phyloP scores from a whole-genome alignment of 1,140 invertebrate genomes.

The Drosophila teissieri region DNA sequence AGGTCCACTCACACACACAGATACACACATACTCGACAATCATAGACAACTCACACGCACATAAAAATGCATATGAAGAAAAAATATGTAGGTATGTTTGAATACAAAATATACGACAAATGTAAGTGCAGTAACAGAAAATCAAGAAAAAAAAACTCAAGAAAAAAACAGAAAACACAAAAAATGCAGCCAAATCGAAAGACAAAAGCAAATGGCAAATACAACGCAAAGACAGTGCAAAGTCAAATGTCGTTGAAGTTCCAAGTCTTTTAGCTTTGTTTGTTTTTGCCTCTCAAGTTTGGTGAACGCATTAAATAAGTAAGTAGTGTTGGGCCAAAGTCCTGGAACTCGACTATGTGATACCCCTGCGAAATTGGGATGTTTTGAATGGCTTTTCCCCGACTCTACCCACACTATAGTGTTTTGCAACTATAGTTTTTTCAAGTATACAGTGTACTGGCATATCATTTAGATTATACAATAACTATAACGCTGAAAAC shows the following conservation, averaged over 20 bases:
- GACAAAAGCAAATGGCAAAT: constrained; percentile 43
- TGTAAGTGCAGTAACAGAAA: constrained; percentile 62
- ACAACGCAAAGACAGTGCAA: constrained; percentile 30
- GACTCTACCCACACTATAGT: no score
- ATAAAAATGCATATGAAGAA: constrained; percentile 76
- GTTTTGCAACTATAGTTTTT: background rate
- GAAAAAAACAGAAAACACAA: constrained; percentile 16
- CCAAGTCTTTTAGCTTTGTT: constrained; percentile 28
- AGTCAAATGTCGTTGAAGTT: constrained; percentile 63
- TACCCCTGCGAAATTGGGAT: constrained; percentile 4
- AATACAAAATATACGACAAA: constrained; percentile 57
- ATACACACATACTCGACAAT: constrained; percentile 35
- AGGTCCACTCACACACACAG: constrained; percentile 12
- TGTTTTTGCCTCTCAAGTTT: constrained; percentile 62
- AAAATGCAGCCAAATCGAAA: constrained; percentile 21
- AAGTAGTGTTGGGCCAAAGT: constrained; percentile 30
- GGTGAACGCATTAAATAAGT: constrained; percentile 71
- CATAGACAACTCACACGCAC: constrained; percentile 69
- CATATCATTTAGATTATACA: constrained; percentile 1
- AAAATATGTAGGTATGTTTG: constrained; percentile 54
- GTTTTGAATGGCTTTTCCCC: background rate
- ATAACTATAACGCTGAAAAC: background rate
- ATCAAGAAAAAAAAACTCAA: background rate
- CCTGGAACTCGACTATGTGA: constrained; percentile 25
- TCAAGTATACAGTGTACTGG: background rate